Percentiles rank a stretch among this genome's conserved stretches.
Evolutionary conservation across 2,888 invertebrate species (phyloP).

Genomic region (Trissolcus brochymenae): DNA sequence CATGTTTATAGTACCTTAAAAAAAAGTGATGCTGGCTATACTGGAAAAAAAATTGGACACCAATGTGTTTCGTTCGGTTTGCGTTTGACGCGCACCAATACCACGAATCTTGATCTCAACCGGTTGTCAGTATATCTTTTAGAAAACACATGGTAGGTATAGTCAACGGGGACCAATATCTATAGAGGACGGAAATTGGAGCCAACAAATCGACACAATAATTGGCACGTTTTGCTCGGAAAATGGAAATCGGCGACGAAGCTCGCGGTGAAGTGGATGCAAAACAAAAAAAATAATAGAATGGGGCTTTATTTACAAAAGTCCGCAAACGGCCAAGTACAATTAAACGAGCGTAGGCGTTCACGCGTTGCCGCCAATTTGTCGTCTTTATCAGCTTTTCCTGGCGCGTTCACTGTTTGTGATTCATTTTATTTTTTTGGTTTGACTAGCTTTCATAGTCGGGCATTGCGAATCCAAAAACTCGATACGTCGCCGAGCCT

Average conservation of each 20-base stretch:
- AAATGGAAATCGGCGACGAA: slow-evolving; percentile 45
- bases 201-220: slow-evolving; percentile 31
- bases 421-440: slow-evolving; percentile 37
- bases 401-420: slow-evolving; percentile 52
- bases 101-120: no score
- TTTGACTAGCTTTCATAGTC: slow-evolving; percentile 31
- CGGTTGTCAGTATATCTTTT: slow-evolving; percentile 1
- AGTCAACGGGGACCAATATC: slow-evolving; percentile 13
- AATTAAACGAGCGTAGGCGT: slow-evolving; percentile 48
- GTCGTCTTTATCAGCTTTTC: slow-evolving; percentile 49
- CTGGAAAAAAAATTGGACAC: background rate
- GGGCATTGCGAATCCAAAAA: slow-evolving; percentile 56
- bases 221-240: slow-evolving; percentile 33
- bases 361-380: slow-evolving; percentile 52
- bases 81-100: no score
- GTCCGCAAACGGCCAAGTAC: slow-evolving; percentile 41
- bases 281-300: slow-evolving; percentile 25
- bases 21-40: no score
- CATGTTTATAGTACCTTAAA: background rate
- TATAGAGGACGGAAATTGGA: slow-evolving; percentile 5
- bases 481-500: slow-evolving; percentile 63
- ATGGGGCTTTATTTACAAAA: slow-evolving; percentile 54
- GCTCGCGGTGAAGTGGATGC: slow-evolving; percentile 30
- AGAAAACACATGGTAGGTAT: slow-evolving; percentile 6
- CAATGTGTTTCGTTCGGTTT: no score